Evolutionary conservation across 2,113 vertebrate genomes (phyloP).

Genomic region (Megalops atlanticus): DNA sequence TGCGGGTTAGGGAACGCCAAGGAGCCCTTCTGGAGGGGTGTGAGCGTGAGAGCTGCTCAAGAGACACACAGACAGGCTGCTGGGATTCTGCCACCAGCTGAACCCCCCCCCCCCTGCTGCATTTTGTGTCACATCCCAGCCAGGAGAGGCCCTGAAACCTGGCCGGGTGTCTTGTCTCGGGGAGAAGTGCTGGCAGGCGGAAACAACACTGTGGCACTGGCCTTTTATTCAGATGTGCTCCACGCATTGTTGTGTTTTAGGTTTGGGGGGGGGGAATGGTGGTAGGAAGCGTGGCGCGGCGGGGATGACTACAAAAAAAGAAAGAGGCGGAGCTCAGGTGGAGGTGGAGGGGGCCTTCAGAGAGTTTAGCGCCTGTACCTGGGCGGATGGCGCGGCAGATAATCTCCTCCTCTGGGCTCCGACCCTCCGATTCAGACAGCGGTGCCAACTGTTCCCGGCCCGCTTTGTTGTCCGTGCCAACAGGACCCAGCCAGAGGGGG

Average conservation of each 20-base stretch:
- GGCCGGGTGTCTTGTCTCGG: no score
- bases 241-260: not conserved
- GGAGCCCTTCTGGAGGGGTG: not conserved
- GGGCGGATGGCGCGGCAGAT: slow-evolving; percentile 59
- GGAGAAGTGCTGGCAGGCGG: not conserved
- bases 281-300: not conserved
- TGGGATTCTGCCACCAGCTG: not conserved
- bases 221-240: not conserved
- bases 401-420: slow-evolving; percentile 62
- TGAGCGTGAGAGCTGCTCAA: not conserved
- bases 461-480: slow-evolving; percentile 67
- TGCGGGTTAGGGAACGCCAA: not conserved
- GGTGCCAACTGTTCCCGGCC: slow-evolving; percentile 62
- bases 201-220: not conserved
- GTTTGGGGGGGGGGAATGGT: not conserved
- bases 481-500: slow-evolving; percentile 53
- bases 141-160: not conserved
- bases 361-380: slow-evolving; percentile 49
- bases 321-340: slow-evolving; percentile 46
- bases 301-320: not conserved
- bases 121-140: not conserved
- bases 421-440: slow-evolving; percentile 35
- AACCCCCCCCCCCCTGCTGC: no score
- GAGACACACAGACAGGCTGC: slow-evolving; percentile 30
- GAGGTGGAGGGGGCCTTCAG: slow-evolving; percentile 61